Evolutionary conservation across 2,113 vertebrate species (phyloP), one percentile per base, ranked within the genome.

Genomic region (Semnornis frantzii): DNA sequence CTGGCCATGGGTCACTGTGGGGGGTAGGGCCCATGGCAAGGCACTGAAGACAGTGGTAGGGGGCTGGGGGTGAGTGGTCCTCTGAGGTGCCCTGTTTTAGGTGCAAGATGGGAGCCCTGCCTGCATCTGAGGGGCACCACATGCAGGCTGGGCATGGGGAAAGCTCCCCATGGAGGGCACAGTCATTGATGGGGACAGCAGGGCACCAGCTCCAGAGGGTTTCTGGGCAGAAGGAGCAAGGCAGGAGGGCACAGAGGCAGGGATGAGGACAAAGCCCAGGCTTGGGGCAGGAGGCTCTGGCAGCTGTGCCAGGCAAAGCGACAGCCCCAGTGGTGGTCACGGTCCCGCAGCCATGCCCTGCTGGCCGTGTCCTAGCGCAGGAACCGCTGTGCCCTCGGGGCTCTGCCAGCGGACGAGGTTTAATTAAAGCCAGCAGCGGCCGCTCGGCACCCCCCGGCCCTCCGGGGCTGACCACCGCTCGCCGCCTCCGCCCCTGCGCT

Each of bases 381-480:
- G 79, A 91, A 74, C 69, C 0, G 2, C 85, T 89, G 75, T 46
- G 8, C 57, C 87, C 91, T 73, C 33, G 85, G 3, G 25, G 44
- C 80, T 69, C 64, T 24, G 79, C 93, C 91, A 93, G 87, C 5
- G 72, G 88, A 91, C 78, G 89, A 78, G 19, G 94, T 93, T 96
- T 97, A 97, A 97, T 94, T 95, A 72, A 94, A 95, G 91, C 69
- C 96, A 96, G 93, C 73, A 44, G 94, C 60, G 3, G 17, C 27
- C 57, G 42, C 76, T 82, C 78, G 0, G 1, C 1, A 10, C 6
- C 62, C 62, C 95, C 60, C 2, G 3, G 89, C 96, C 95, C 95
- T 93, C 87, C 50, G 31, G 94, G 85, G 94, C 92, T 97, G 96
- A 94, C 96, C 96, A 83, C 75, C n/a, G 91, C 82, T 89, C 91